Evolutionary conservation across 2,797 vertebrate genomes (phyloP), one percentile per base, ranked within the genome.

Genomic region (Myoxocephalus aenaeus): DNA sequence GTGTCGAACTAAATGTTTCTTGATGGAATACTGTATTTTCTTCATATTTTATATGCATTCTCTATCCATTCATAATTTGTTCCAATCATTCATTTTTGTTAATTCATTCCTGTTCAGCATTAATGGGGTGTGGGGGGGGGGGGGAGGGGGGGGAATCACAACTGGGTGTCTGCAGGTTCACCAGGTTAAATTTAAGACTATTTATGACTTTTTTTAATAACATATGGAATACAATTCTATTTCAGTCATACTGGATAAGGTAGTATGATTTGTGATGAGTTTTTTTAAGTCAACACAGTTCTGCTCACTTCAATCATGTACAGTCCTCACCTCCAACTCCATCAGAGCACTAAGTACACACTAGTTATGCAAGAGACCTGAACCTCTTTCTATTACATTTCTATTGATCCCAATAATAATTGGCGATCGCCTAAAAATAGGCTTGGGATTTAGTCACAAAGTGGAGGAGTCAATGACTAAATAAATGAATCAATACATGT

Each of bases 261-360:
- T 17, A 51, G 17, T 58, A 20, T 36, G 32, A 20, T 36, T 17
- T 17, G 42, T 44, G 42, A 44, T 42, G 14, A 14, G 13, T 42
- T 61, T 80, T 66, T 75, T 40, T 61, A 73, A 53, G 62, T 64
- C 65, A 70, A 8, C 61, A 27, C 25, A 20, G 61, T 62, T 76
- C 63, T 83, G 27, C 20, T 65, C 12, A 27, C 32, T 66, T 66
- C 27, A 65, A 18, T 65, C 48, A 27, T 50, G 40, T 32, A 50
- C 38, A n/a, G 2, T 0, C 10, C n/a, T 80, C 18, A 7, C 1
- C 34, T 62, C 29, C 11, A 6, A 75, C 36, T 65, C 32, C 44
- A 22, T 48, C 40, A 67, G 17, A 64, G 58, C 48, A 3, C n/a
- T 3, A 22, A 70, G 54, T 17, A 48, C 29, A 69, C 7, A 44